A percentile compares a stretch with the other conserved stretches of the same genome.
These are phyloP conservation scores for Triplophysa dalaica DNA, from an alignment of 2,113 vertebrate genomes.

Conservation along the genomic window DNA sequence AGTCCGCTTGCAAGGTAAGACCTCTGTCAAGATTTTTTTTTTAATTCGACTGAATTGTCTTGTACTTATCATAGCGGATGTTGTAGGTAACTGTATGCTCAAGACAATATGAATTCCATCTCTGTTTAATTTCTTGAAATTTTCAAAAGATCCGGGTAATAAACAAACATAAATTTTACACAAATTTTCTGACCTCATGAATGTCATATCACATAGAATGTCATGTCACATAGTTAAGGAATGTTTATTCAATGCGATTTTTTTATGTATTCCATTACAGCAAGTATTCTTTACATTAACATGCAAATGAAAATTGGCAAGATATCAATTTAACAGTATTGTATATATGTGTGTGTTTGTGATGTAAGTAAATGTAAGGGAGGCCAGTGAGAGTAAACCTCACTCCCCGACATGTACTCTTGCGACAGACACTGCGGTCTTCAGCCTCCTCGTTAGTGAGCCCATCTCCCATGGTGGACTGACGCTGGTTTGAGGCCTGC, in stretches of 20 bases:
- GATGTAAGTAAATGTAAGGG: too few species aligned
- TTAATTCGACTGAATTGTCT: slow-evolving; percentile 63
- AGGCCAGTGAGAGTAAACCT: too few species aligned
- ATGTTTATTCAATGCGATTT: background rate
- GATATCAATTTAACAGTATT: too few species aligned
- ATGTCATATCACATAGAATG: background rate
- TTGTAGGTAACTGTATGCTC: slow-evolving; percentile 43
- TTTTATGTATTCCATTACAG: background rate
- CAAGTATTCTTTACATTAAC: background rate
- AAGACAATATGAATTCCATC: slow-evolving; percentile 46
- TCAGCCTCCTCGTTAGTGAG: too few species aligned
- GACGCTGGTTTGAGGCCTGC: too few species aligned
- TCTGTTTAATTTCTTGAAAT: slow-evolving; percentile 51
- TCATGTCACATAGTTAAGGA: background rate
- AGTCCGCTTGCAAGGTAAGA: slow-evolving; percentile 61
- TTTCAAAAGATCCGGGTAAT: background rate
- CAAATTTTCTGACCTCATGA: slow-evolving; percentile 58
- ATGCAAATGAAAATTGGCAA: too few species aligned
- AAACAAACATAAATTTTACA: slow-evolving; percentile 32
- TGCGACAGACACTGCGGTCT: too few species aligned
- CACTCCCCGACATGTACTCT: too few species aligned
- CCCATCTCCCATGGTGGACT: too few species aligned
- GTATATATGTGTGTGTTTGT: too few species aligned
- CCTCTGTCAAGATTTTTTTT: slow-evolving; percentile 63
- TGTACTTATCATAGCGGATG: slow-evolving; percentile 57